Evolutionary conservation across 2,797 vertebrate species (phyloP).

Genomic region (Xenops minutus): DNA sequence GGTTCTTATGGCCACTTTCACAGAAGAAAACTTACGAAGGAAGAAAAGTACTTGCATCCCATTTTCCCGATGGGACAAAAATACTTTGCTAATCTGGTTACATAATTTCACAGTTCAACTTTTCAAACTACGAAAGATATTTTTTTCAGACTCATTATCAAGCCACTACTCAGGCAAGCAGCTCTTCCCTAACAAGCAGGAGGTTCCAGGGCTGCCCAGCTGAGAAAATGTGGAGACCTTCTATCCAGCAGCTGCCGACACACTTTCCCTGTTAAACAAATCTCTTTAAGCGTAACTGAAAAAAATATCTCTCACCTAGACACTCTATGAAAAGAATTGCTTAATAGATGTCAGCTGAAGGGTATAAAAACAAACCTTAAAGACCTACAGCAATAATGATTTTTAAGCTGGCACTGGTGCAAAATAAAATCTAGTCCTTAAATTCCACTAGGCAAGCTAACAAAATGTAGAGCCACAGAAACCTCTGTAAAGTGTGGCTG

Average conservation of each 20-base stretch:
- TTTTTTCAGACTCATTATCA: constrained; percentile 5
- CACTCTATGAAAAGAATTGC: not conserved
- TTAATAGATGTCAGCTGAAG: constrained; percentile 14
- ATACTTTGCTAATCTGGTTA: not conserved
- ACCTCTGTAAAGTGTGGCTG: not conserved
- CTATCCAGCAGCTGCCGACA: not conserved
- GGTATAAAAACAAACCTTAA: constrained; percentile 49
- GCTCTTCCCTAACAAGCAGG: constrained; percentile 17
- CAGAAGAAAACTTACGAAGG: not conserved
- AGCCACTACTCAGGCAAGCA: not conserved
- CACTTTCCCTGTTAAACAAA: constrained; percentile 44
- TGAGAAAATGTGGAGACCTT: not conserved
- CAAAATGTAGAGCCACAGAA: constrained; percentile 21
- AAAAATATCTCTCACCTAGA: constrained; percentile 35
- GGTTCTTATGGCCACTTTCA: not conserved
- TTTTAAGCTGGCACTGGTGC: not conserved
- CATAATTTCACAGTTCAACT: constrained; percentile 9
- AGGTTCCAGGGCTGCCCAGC: constrained; percentile 10
- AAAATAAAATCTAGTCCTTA: constrained; percentile 38
- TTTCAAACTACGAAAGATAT: not conserved
- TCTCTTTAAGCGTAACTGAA: constrained; percentile 35
- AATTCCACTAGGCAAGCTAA: constrained; percentile 12
- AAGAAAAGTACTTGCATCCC: not conserved
- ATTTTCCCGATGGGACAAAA: not conserved
- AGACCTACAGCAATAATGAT: not conserved